phyloP scores from a whole-genome alignment of 2,113 vertebrate genomes.

The Mustela nigripes region DNA sequence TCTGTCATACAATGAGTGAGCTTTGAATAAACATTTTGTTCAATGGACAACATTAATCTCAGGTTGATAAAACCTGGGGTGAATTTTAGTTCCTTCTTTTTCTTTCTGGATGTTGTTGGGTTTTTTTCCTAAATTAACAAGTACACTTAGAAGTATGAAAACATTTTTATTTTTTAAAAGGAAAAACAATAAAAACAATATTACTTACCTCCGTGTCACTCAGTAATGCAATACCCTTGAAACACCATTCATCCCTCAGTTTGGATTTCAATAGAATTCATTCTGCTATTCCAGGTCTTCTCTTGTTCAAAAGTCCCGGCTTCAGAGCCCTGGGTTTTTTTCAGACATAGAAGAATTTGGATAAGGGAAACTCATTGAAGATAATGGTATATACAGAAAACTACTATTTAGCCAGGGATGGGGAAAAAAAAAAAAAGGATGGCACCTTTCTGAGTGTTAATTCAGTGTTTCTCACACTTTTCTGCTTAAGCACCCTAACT shows the following conservation, averaged over 20 bases:
- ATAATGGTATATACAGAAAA: slow-evolving; percentile 10
- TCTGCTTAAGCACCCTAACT: not conserved
- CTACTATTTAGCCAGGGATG: not conserved
- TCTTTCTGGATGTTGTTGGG: not conserved
- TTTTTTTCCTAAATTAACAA: slow-evolving; percentile 27
- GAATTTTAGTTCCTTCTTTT: slow-evolving; percentile 35
- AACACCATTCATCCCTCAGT: slow-evolving; percentile 58
- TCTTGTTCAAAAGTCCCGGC: slow-evolving; percentile 47
- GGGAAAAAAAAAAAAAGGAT: not conserved
- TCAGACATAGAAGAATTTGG: slow-evolving; percentile 46
- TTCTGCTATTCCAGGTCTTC: slow-evolving; percentile 48
- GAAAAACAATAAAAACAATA: slow-evolving; percentile 24
- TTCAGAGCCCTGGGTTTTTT: slow-evolving; percentile 42
- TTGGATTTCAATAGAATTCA: slow-evolving; percentile 60
- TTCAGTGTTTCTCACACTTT: not conserved
- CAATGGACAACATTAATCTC: not conserved
- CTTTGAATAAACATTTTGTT: not conserved
- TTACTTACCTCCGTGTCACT: slow-evolving; percentile 48
- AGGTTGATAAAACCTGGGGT: not conserved
- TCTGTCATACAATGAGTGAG: not conserved
- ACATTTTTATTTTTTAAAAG: not conserved
- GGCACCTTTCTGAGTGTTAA: not conserved
- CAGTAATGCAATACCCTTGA: not conserved
- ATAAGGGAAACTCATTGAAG: slow-evolving; percentile 58
- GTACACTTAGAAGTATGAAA: not conserved